Evolutionary conservation across 2,113 vertebrate species (phyloP).

Genomic region (Bungarus multicinctus): DNA sequence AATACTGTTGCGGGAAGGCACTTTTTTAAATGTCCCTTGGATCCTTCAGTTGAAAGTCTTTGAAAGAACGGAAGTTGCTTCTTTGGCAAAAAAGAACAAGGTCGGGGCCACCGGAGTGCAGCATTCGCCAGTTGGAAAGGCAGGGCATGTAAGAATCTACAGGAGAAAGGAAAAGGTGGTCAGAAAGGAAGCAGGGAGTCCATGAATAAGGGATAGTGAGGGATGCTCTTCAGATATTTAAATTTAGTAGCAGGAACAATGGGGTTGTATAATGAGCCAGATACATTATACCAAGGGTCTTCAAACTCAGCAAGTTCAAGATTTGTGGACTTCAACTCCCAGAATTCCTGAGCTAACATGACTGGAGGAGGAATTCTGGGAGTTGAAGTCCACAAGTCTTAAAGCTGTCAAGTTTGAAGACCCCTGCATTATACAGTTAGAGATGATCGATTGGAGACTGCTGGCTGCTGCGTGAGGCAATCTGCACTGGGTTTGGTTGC

Average conservation of each 20-base stretch:
- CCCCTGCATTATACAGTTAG: not conserved
- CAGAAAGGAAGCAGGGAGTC: not conserved
- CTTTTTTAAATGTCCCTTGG: slow-evolving; percentile 33
- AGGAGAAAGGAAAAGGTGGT: slow-evolving; percentile 23
- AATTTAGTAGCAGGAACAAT: not conserved
- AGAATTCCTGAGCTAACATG: too few relatives aligned
- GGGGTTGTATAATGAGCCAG: not conserved
- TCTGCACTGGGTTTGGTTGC: not conserved
- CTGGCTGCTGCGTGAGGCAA: not conserved
- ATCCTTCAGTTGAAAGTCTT: slow-evolving; percentile 25
- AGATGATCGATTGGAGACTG: not conserved
- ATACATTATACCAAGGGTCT: not conserved
- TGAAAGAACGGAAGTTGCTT: not conserved
- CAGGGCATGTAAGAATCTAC: slow-evolving; percentile 82
- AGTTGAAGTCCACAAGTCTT: too few relatives aligned
- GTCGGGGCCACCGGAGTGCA: slow-evolving; percentile 72
- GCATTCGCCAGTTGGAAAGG: slow-evolving; percentile 81
- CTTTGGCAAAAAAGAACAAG: slow-evolving; percentile 16
- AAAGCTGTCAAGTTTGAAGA: too few relatives aligned
- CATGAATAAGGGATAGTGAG: not conserved
- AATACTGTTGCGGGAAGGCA: slow-evolving; percentile 52
- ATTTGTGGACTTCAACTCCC: too few relatives aligned
- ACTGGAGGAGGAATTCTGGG: too few relatives aligned
- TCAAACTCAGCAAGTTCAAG: too few relatives aligned
- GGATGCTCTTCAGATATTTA: not conserved